phyloP scores from a whole-genome alignment of 1,140 invertebrate genomes.

The Apis laboriosa region DNA sequence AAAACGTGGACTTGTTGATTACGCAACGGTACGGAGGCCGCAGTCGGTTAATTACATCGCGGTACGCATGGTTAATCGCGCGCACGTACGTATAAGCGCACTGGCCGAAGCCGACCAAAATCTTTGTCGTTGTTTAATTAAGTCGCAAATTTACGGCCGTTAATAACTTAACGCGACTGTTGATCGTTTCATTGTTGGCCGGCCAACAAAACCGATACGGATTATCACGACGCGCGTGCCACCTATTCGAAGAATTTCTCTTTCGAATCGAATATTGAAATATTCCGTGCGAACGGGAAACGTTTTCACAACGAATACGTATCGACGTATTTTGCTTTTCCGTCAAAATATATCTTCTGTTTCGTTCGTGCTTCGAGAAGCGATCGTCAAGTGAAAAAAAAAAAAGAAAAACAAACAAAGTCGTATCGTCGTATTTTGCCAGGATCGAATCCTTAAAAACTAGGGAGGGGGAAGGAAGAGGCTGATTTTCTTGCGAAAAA shows the following conservation, averaged over 20 bases:
- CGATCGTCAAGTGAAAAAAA: background rate
- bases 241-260: background rate
- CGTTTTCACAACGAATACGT: background rate
- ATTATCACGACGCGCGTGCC: background rate
- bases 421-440: background rate
- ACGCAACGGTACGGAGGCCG: conserved; percentile 28
- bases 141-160: conserved; percentile 44
- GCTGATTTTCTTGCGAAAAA: conserved; percentile 22
- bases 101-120: conserved; percentile 22
- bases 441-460: too few species aligned
- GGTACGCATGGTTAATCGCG: conserved; percentile 51
- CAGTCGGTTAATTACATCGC: conserved; percentile 61
- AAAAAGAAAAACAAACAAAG: background rate
- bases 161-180: conserved; percentile 48
- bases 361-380: background rate
- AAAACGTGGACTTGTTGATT: conserved; percentile 57
- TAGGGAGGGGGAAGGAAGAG: too few species aligned
- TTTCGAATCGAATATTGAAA: too few species aligned
- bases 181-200: conserved; percentile 34
- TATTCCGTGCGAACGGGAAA: background rate
- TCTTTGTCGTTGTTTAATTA: conserved; percentile 61
- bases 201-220: background rate
- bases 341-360: background rate
- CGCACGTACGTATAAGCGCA: background rate
- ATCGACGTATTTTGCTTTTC: background rate